phyloP scores from a whole-genome alignment of 2,888 invertebrate species.

The Phaonia tiefii region DNA sequence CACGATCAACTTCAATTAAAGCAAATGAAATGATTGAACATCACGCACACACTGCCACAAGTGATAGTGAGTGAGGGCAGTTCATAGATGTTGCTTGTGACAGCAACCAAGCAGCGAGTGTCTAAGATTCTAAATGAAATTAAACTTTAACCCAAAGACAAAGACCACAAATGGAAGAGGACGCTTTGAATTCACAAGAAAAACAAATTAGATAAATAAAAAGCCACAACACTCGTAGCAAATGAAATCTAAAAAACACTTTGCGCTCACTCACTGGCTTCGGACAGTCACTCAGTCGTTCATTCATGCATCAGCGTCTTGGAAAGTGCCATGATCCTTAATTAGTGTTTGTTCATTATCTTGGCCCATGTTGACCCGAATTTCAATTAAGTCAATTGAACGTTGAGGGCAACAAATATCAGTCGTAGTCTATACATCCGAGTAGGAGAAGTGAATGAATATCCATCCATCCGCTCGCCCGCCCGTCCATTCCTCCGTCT shows the following conservation, averaged over 20 bases:
- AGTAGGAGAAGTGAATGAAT: slow-evolving; percentile 19
- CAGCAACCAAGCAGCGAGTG: not conserved
- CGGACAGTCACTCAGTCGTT: slow-evolving; percentile 39
- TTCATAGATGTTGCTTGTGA: slow-evolving; percentile 8
- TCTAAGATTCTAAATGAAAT: slow-evolving; percentile 65
- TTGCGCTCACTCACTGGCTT: slow-evolving; percentile 27
- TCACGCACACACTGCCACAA: slow-evolving; percentile 12
- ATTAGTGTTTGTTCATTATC: slow-evolving; percentile 80
- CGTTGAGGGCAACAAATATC: slow-evolving; percentile 69
- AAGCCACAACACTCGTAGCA: not conserved
- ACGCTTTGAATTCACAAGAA: slow-evolving; percentile 27
- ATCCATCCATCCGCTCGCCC: slow-evolving; percentile 42
- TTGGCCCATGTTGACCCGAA: slow-evolving; percentile 81
- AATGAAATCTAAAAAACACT: slow-evolving; percentile 49
- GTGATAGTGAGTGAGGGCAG: too few relatives aligned
- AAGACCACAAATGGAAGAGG: slow-evolving; percentile 16
- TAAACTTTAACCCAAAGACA: slow-evolving; percentile 66
- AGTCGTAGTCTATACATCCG: not conserved
- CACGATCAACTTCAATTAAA: slow-evolving; percentile 59
- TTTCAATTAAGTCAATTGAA: slow-evolving; percentile 81
- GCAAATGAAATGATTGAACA: slow-evolving; percentile 65
- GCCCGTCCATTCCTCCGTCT: slow-evolving; percentile 13
- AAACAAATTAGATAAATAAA: slow-evolving; percentile 43
- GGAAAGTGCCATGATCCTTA: slow-evolving; percentile 74
- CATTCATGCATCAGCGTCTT: slow-evolving; percentile 51